phyloP scores from a whole-genome alignment of 1,140 invertebrate genomes.

The Rhyacophila brunnea region DNA sequence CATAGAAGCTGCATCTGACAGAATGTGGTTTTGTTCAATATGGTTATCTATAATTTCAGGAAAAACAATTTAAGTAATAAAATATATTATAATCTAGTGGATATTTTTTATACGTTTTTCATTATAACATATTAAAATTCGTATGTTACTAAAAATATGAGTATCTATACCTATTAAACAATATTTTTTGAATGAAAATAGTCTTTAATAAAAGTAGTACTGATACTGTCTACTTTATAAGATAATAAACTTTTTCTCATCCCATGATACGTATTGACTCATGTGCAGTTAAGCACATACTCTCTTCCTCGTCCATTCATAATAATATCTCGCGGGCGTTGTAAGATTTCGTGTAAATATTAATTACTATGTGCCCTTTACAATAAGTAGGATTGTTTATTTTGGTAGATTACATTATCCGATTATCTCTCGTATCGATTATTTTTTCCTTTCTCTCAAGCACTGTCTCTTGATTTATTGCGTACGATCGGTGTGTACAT shows the following conservation, averaged over 20 bases:
- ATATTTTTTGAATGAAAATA: no score
- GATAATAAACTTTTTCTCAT: neutral
- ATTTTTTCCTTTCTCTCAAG: conserved; percentile 6
- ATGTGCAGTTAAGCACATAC: neutral
- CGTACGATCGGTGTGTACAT: conserved; percentile 4
- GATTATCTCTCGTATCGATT: conserved; percentile 9
- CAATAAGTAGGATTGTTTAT: conserved; percentile 10
- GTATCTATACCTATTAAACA: no score
- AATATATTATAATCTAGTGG: no score
- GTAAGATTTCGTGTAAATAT: conserved; percentile 9
- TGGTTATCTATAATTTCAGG: no score
- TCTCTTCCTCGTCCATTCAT: neutral
- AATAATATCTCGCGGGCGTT: neutral
- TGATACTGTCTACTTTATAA: neutral
- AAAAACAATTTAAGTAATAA: no score
- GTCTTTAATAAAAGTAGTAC: no score
- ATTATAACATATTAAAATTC: no score
- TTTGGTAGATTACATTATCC: conserved; percentile 4
- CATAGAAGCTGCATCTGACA: no score
- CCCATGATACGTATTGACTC: neutral
- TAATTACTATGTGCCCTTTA: conserved; percentile 8
- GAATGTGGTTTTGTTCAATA: no score
- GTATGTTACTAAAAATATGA: no score
- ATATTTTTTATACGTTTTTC: no score
- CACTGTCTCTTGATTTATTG: conserved; percentile 3